Evolutionary conservation across 2,797 vertebrate species (phyloP).

Genomic region (Leptoclinus maculatus): DNA sequence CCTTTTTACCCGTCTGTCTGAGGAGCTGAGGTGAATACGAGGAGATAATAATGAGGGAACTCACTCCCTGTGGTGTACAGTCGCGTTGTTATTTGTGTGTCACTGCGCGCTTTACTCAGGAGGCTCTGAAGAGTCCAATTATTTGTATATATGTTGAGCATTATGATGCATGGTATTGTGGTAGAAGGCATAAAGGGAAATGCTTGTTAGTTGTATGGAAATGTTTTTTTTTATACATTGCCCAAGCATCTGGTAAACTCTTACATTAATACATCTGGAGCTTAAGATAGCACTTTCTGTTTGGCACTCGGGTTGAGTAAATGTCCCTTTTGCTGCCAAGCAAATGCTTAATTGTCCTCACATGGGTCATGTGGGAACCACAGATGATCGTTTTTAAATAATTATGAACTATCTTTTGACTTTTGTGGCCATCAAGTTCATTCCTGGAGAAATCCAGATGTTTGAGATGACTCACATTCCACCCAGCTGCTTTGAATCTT

Average conservation of each 20-base stretch:
- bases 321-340: not conserved
- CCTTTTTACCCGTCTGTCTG: not conserved
- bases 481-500: not conserved
- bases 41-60: not conserved
- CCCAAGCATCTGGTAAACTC: not conserved
- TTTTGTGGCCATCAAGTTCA: not conserved
- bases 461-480: not conserved
- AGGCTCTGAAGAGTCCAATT: not conserved
- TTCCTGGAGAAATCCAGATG: not conserved
- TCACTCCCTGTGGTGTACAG: not conserved
- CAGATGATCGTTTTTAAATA: not conserved
- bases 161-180: not conserved
- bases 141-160: conserved; percentile 6
- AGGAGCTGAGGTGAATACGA: conserved; percentile 3
- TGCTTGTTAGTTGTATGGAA: not conserved
- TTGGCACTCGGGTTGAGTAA: not conserved
- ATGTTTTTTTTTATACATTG: not conserved
- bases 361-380: not conserved
- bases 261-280: not conserved
- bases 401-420: conserved; percentile 1
- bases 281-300: not conserved
- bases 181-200: not conserved
- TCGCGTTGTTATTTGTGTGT: not conserved
- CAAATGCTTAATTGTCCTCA: conserved; percentile 5
- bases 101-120: not conserved